Conservation (phyloP, 2,113 vertebrate species). For the Cromileptes altivelis region DNA sequence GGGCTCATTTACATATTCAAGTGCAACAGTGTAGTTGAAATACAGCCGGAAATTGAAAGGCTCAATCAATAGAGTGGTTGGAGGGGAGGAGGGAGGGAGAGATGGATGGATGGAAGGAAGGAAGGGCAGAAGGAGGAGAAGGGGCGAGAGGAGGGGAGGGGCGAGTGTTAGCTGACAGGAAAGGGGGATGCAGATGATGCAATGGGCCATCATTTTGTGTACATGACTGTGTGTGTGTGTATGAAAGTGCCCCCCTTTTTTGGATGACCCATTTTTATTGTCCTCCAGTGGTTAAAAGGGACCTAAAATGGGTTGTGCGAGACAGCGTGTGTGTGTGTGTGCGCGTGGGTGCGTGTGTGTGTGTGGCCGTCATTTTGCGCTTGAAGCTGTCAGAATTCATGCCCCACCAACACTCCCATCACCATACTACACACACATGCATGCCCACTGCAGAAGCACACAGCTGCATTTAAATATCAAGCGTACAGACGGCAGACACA, state of each 20-base stretch:
- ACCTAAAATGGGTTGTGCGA: constrained; percentile 26
- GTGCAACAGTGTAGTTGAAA: constrained; percentile 77
- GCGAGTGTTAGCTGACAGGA: constrained; percentile 31
- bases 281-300: constrained; percentile 54
- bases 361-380: constrained; percentile 37
- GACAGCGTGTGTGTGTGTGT: not conserved
- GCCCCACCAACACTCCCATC: not conserved
- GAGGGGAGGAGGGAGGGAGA: not conserved
- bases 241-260: constrained; percentile 14
- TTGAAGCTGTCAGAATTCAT: constrained; percentile 38
- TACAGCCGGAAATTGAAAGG: constrained; percentile 77
- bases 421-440: not conserved
- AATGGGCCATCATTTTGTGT: constrained; percentile 56
- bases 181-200: constrained; percentile 63
- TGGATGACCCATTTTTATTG: constrained; percentile 60
- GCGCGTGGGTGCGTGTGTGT: constrained; percentile 15
- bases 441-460: not conserved
- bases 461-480: not conserved
- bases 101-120: constrained; percentile 25
- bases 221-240: constrained; percentile 12
- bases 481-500: not conserved
- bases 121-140: constrained; percentile 21
- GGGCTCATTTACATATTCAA: constrained; percentile 78
- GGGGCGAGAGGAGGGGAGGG: not conserved
- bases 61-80: constrained; percentile 74